Conservation (phyloP, 1,140 invertebrate genomes). For the Papilio xuthus region DNA sequence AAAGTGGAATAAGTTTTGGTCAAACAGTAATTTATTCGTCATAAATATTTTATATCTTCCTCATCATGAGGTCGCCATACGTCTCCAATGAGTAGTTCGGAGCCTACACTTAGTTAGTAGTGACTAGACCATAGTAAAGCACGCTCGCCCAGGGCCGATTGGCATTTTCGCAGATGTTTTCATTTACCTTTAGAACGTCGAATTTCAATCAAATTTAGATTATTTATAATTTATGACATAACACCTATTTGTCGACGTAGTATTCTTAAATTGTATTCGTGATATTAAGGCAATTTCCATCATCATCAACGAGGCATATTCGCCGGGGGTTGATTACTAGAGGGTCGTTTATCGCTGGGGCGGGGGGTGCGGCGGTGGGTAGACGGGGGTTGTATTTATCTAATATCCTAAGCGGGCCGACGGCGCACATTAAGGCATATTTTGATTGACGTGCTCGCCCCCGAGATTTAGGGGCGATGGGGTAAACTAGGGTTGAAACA, state of each 20-base stretch:
- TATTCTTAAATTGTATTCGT: constrained; percentile 16
- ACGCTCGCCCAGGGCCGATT: no score
- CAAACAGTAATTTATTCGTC: no score
- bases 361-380: constrained; percentile 12
- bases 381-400: constrained; percentile 63
- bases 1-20: no score
- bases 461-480: constrained; percentile 50
- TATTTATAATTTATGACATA: background rate
- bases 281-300: constrained; percentile 25
- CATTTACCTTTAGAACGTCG: no score
- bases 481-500: constrained; percentile 57
- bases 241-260: background rate
- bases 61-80: no score
- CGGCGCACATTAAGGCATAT: constrained; percentile 62
- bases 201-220: no score
- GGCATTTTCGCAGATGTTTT: no score
- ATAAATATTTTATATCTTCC: no score
- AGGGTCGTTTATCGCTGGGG: background rate
- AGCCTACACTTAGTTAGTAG: no score
- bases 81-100: no score
- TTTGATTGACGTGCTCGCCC: constrained; percentile 72
- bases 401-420: constrained; percentile 66
- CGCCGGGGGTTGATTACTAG: constrained; percentile 10
- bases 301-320: constrained; percentile 30
- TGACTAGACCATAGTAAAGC: no score